Evolutionary conservation across 1,140 invertebrate species (phyloP).

Genomic region (Lordiphosa clarofinis): DNA sequence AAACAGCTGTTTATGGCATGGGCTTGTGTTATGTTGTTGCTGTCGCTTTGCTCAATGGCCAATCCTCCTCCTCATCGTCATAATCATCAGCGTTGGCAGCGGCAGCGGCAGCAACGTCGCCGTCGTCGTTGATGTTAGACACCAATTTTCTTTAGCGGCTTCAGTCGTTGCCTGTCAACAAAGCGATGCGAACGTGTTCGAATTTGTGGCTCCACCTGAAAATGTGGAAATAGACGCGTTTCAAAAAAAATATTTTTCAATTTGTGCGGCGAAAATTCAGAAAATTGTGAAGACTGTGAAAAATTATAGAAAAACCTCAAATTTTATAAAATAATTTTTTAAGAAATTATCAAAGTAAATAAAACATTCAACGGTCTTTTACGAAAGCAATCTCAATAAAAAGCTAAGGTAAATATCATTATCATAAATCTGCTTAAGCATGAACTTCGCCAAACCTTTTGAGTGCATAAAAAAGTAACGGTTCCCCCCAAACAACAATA

Average conservation of each 20-base stretch:
- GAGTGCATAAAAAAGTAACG: conserved; percentile 40
- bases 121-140: conserved; percentile 55
- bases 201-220: conserved; percentile 14
- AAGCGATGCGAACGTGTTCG: conserved; percentile 55
- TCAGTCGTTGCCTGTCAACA: conserved; percentile 74
- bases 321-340: no score
- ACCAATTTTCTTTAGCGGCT: conserved; percentile 61
- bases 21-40: conserved; percentile 26
- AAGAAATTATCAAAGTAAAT: no score
- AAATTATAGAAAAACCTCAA: no score
- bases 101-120: conserved; percentile 6
- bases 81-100: conserved; percentile 21
- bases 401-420: conserved; percentile 56
- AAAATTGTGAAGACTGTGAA: conserved; percentile 1
- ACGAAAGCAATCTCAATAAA: conserved; percentile 6
- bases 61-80: conserved; percentile 33
- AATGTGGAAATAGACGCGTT: not conserved
- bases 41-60: conserved; percentile 28
- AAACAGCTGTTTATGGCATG: conserved; percentile 47
- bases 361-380: no score
- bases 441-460: conserved; percentile 32
- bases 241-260: no score
- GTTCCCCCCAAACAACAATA: conserved; percentile 25
- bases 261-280: not conserved
- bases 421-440: conserved; percentile 49